Evolutionary conservation across 2,797 vertebrate genomes (phyloP).

Genomic region (Syngnathus rostellatus): DNA sequence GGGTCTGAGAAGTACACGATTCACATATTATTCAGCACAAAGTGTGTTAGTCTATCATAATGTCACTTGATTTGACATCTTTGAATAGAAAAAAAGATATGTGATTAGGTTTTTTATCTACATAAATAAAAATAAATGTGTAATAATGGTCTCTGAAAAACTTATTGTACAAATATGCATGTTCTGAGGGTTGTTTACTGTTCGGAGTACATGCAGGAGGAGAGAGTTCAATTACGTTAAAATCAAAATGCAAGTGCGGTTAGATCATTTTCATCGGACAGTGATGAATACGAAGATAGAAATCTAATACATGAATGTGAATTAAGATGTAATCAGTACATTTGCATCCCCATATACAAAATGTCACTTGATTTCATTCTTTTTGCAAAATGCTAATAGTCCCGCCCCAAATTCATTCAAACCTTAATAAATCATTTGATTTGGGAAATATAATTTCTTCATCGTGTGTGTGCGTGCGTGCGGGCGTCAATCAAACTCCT

Average conservation of each 20-base stretch:
- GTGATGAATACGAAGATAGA: too few species aligned
- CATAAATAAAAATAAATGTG: too few species aligned
- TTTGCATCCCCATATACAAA: neutral
- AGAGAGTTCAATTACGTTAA: too few species aligned
- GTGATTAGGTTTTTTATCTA: neutral
- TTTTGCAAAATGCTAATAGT: neutral
- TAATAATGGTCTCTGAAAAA: too few species aligned
- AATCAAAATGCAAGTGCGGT: too few species aligned
- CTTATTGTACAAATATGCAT: neutral
- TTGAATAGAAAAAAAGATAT: neutral
- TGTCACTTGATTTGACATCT: neutral
- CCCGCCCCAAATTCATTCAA: conserved; percentile 47
- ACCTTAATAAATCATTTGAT: conserved; percentile 58
- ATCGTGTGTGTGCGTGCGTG: conserved; percentile 13
- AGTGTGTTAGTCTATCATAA: neutral
- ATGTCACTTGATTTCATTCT: neutral
- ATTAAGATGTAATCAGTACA: too few species aligned
- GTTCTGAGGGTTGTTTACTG: too few species aligned
- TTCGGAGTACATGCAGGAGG: too few species aligned
- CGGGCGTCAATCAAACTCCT: conserved; percentile 58
- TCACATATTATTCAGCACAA: conserved; percentile 34
- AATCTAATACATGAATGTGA: too few species aligned
- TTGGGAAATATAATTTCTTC: conserved; percentile 50
- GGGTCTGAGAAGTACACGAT: conserved; percentile 18
- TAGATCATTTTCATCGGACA: too few species aligned